Evolutionary conservation across 2,888 invertebrate genomes (phyloP).

Genomic region (Salpingus planirostris): DNA sequence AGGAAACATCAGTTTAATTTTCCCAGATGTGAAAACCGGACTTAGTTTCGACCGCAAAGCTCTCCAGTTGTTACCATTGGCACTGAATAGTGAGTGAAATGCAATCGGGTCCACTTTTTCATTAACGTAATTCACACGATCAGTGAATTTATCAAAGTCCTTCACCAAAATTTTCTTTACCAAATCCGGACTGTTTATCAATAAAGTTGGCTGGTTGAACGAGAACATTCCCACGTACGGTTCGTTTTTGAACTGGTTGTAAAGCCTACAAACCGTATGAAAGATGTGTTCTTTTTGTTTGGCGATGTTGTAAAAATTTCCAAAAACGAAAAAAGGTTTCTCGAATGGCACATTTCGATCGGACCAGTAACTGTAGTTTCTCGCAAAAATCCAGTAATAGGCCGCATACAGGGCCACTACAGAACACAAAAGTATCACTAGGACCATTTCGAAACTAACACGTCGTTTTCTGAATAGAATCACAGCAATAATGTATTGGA

Average conservation of each 20-base stretch:
- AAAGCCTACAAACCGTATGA: constrained; percentile 4
- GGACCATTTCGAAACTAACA: too few species aligned
- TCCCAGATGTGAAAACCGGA: constrained; percentile 47
- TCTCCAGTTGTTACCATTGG: constrained; percentile 45
- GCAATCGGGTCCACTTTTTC: constrained; percentile 38
- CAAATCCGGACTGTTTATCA: constrained; percentile 40
- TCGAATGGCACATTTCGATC: constrained; percentile 4
- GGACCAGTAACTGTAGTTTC: constrained; percentile 7
- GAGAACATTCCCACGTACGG: constrained; percentile 41
- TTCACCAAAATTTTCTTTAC: constrained; percentile 41
- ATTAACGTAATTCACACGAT: constrained; percentile 39
- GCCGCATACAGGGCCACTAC: too few species aligned
- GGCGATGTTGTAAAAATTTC: constrained; percentile 6
- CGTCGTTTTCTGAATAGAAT: too few species aligned
- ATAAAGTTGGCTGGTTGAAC: constrained; percentile 40
- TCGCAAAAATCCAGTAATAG: constrained; percentile 7
- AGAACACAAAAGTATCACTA: too few species aligned
- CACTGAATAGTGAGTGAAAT: constrained; percentile 36
- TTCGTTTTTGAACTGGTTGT: constrained; percentile 22
- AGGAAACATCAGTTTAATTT: constrained; percentile 45
- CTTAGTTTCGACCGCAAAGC: constrained; percentile 43
- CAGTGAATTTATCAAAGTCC: constrained; percentile 42
- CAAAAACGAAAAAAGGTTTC: constrained; percentile 7
- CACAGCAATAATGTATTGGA: too few species aligned
- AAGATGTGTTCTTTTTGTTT: constrained; percentile 5